Conservation (phyloP, 2,113 vertebrate genomes). For the Cyprinus carpio region DNA sequence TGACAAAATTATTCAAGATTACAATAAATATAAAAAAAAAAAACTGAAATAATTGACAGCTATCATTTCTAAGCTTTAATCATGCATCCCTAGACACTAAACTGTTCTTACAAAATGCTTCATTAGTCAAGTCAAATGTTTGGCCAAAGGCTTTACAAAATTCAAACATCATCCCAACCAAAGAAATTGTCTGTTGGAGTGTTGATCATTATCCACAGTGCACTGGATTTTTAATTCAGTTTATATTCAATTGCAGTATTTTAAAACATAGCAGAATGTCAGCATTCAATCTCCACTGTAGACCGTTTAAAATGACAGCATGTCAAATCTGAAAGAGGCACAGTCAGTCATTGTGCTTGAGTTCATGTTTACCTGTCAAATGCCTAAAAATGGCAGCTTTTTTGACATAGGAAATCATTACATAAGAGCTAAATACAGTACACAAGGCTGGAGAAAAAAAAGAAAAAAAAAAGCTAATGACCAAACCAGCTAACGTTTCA, state of each 20-base stretch:
- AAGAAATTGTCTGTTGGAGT: background rate
- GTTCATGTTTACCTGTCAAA: conserved; percentile 34
- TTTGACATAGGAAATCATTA: conserved; percentile 3
- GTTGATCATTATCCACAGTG: background rate
- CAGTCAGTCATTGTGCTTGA: conserved; percentile 12
- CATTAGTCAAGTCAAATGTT: conserved; percentile 2
- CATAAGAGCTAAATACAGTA: background rate
- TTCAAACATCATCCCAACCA: background rate
- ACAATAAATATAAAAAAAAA: too few relatives aligned
- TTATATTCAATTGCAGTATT: background rate
- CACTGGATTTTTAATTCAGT: background rate
- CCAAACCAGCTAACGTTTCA: background rate
- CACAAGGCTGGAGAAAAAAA: background rate
- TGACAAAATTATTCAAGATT: background rate
- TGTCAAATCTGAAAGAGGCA: conserved; percentile 27
- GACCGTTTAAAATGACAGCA: conserved; percentile 20
- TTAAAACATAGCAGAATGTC: background rate
- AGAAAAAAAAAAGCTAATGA: background rate
- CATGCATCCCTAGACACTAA: background rate
- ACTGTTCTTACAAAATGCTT: background rate
- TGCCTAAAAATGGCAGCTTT: conserved; percentile 33
- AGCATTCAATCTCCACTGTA: conserved; percentile 27
- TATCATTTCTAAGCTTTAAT: background rate
- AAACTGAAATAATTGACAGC: background rate
- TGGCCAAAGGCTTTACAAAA: background rate